These are phyloP conservation scores for Mellivora capensis DNA, from an alignment of 2,113 vertebrate genomes.

Conservation along the genomic window DNA sequence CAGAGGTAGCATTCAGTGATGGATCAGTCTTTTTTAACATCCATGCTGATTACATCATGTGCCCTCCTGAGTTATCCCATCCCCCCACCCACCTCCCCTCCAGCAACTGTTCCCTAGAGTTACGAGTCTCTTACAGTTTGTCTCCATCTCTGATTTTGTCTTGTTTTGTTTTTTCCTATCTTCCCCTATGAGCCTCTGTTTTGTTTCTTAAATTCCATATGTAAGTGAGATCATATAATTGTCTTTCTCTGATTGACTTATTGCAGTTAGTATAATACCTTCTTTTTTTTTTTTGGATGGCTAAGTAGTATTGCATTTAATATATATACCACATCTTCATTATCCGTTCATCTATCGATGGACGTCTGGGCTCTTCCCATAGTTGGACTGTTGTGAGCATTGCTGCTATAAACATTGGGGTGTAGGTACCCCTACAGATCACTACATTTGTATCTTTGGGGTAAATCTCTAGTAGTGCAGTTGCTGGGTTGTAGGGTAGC, in stretches of 20 bases:
- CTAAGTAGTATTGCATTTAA: not conserved
- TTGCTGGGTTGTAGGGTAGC: not conserved
- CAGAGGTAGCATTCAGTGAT: no score
- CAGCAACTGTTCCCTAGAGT: no score
- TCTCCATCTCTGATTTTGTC: no score
- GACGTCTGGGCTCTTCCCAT: not conserved
- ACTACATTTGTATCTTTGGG: not conserved
- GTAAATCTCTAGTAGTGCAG: not conserved
- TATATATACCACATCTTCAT: not conserved
- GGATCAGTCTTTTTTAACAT: no score
- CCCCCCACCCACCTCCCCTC: no score
- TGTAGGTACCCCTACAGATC: not conserved
- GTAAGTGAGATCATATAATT: not conserved
- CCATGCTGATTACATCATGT: no score
- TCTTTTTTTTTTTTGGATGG: not conserved
- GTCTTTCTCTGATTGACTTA: not conserved
- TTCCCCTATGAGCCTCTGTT: not conserved
- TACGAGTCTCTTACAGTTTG: no score
- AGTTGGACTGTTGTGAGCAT: not conserved
- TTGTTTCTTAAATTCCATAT: not conserved
- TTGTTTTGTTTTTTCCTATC: no score
- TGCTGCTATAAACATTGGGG: not conserved
- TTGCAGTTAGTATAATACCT: not conserved
- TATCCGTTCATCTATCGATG: not conserved
- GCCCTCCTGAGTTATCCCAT: no score